A percentile compares a stretch with the other conserved stretches of the same genome.
phyloP scores from a whole-genome alignment of 2,113 vertebrate genomes.

The Tringa solitaria region DNA sequence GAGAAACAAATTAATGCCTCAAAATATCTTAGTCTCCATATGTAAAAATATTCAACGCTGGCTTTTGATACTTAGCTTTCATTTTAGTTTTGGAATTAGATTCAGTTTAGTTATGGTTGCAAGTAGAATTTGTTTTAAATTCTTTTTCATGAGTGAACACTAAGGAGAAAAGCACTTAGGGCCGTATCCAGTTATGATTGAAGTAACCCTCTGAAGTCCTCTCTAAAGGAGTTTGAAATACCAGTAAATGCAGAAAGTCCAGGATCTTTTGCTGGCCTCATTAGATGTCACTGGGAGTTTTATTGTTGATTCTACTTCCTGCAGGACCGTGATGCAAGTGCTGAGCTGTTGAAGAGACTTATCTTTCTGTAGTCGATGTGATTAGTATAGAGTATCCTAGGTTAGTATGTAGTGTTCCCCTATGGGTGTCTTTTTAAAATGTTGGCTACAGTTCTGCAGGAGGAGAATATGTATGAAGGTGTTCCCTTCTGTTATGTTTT shows the following conservation, averaged over 20 bases:
- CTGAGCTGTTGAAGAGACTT: background rate
- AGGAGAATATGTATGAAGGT: background rate
- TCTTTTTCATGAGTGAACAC: background rate
- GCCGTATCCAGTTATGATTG: background rate
- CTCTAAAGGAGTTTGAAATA: background rate
- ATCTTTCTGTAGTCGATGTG: background rate
- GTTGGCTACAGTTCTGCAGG: background rate
- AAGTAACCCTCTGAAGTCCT: background rate
- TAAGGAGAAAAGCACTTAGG: background rate
- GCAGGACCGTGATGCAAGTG: background rate
- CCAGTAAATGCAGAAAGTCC: background rate
- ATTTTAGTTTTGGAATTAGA: background rate
- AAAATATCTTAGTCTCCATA: background rate
- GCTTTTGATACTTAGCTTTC: background rate
- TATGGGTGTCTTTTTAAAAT: background rate
- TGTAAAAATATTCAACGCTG: background rate
- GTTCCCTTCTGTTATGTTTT: background rate
- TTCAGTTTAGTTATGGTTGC: background rate
- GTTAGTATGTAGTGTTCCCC: background rate
- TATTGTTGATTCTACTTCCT: background rate
- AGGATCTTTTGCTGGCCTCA: background rate
- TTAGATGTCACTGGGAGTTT: background rate
- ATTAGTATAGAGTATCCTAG: background rate
- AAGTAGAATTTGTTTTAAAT: background rate
- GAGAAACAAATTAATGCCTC: background rate